Conservation (phyloP, 2,888 invertebrate genomes). For the Oligia fasciuncula region DNA sequence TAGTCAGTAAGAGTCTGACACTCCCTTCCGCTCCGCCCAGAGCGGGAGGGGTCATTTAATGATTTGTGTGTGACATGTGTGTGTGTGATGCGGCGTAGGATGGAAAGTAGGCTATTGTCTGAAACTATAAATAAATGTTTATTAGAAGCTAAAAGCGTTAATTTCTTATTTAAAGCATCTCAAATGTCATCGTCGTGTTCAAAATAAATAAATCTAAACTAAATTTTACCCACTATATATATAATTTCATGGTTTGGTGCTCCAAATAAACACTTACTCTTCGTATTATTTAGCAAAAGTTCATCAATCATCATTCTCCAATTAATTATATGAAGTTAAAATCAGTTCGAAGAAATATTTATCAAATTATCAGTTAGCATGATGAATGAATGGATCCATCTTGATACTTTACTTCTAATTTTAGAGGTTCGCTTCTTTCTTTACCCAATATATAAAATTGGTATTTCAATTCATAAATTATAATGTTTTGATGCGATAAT, state of each 20-base stretch:
- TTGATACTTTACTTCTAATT: constrained; percentile 2
- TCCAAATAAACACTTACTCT: neutral
- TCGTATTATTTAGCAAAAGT: neutral
- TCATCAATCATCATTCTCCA: constrained; percentile 35
- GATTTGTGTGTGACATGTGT: too few relatives aligned
- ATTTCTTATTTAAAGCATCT: neutral
- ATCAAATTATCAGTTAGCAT: constrained; percentile 39
- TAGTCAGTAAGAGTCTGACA: too few relatives aligned
- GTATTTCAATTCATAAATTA: neutral
- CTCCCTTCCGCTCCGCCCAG: too few relatives aligned
- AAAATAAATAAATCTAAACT: neutral
- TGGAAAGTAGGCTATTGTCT: too few relatives aligned
- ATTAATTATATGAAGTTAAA: constrained; percentile 34
- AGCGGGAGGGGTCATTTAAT: too few relatives aligned
- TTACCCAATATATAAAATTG: neutral
- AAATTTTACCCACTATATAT: neutral
- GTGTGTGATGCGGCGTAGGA: too few relatives aligned
- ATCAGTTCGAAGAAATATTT: constrained; percentile 43
- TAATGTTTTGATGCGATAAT: neutral
- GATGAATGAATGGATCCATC: constrained; percentile 39
- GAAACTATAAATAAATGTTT: neutral
- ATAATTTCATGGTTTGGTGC: neutral
- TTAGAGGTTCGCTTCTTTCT: neutral
- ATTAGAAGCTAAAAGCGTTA: neutral
- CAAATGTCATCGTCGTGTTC: neutral